Conservation (phyloP, 1,140 invertebrate species). For the Panagrolaimus sp. region DNA sequence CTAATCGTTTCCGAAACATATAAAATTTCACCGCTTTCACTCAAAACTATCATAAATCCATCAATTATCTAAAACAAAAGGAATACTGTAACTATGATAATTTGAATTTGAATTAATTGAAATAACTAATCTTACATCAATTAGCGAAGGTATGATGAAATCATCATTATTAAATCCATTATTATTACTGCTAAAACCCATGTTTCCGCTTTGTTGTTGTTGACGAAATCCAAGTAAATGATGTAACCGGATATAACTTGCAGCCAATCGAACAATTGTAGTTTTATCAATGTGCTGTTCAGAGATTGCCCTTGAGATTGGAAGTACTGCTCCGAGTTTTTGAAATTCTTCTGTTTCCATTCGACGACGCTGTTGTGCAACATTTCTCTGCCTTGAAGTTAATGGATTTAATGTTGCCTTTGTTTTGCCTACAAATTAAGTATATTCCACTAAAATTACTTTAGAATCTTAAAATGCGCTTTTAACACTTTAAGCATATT, state of each 20-base stretch:
- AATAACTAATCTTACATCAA: too few species aligned
- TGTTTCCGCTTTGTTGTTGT: too few species aligned
- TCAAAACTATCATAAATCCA: constrained; percentile 24
- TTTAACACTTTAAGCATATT: too few species aligned
- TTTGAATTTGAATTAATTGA: too few species aligned
- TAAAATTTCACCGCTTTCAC: constrained; percentile 12
- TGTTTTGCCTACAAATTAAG: too few species aligned
- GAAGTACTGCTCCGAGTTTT: constrained; percentile 18
- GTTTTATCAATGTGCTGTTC: constrained; percentile 28
- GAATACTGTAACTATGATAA: too few species aligned
- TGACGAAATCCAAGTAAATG: neutral
- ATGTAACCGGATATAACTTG: constrained; percentile 20
- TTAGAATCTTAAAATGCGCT: too few species aligned
- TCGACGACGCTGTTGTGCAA: constrained; percentile 25
- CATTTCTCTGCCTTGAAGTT: neutral
- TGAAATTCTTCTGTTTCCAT: constrained; percentile 24
- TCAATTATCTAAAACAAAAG: constrained; percentile 4
- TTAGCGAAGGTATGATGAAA: too few species aligned
- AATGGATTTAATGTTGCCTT: neutral
- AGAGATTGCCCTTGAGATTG: constrained; percentile 21
- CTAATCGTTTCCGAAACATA: constrained; percentile 32
- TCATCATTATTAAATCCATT: too few species aligned
- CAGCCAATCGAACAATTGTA: constrained; percentile 21
- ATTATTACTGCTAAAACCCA: too few species aligned
- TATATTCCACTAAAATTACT: too few species aligned